Evolutionary conservation across 35 echinoderm and acorn worm species (phyloP), one percentile per base, ranked within the genome.

Genomic region (Heliocidaris erythrogramma): DNA sequence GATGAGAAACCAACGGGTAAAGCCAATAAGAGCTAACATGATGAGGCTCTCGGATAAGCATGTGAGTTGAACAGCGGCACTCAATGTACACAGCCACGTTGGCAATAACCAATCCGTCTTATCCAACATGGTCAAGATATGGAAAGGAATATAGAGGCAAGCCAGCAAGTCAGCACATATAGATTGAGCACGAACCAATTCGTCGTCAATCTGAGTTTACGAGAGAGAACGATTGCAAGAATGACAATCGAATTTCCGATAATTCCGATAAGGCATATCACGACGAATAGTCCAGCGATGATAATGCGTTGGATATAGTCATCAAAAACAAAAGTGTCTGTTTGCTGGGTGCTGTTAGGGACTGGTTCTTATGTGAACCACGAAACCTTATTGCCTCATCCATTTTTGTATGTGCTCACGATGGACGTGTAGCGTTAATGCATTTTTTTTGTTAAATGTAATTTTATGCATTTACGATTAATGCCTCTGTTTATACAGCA

Each of bases 181-280:
- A 99, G 96, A 90, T 99, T 99, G 95, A 99, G 95, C 13, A 99
- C 96, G 88, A 99, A 99, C 16, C 95, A 95, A 90, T 99, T 99
- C 0, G 98, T 97, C 30, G 94, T 56, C 49, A 96, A 97, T 27
- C 96, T 21, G 18, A 78, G 65, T 21, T 78, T 78, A 24, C 2
- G 65, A 78, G 65, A 78, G 65, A 78, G 21, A n/a, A 27, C 7
- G 65, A 78, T 27, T 27, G 65, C 65, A 18, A 78, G 65, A 4
- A 78, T 78, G 4, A 24, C 65, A 78, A 78, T 78, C 17, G 21
- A 78, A 21, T 78, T 78, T 4, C 65, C 65, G 27, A 78, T 18
- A 7, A 78, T 17, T 24, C 65, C 65, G 65, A 78, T 21, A 24
- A 78, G 21, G 27, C 65, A 78, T 78, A 78, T 78, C 17, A 78